phyloP scores from a whole-genome alignment of 2,113 vertebrate genomes.

The Aphyosemion australe region DNA sequence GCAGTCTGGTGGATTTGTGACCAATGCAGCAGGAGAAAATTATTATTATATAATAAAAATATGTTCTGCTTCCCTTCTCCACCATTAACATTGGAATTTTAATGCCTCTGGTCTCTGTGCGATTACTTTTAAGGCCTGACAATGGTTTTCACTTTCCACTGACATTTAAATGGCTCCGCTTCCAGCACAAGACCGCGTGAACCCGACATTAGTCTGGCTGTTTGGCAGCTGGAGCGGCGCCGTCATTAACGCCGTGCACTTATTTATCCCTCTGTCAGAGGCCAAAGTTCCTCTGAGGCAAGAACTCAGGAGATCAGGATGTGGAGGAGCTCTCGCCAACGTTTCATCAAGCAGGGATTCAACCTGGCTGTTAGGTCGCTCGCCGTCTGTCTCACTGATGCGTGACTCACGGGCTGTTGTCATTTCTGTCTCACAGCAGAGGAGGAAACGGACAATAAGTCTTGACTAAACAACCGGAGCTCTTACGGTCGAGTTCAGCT shows the following conservation, averaged over 20 bases:
- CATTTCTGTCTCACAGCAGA: slow-evolving; percentile 57
- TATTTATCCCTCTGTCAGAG: slow-evolving; percentile 51
- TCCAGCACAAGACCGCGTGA: slow-evolving; percentile 22
- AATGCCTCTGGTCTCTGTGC: slow-evolving; percentile 12
- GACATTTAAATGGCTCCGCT: slow-evolving; percentile 63
- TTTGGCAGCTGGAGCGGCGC: slow-evolving; percentile 40
- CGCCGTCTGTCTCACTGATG: slow-evolving; percentile 55
- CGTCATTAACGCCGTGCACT: slow-evolving; percentile 16
- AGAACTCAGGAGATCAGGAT: no score
- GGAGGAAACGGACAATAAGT: slow-evolving; percentile 29
- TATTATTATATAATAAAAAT: slow-evolving; percentile 26
- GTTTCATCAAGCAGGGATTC: slow-evolving; percentile 62
- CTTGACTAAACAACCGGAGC: slow-evolving; percentile 45
- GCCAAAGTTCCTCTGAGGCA: slow-evolving; percentile 42
- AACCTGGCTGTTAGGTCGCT: slow-evolving; percentile 55
- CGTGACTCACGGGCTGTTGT: slow-evolving; percentile 65
- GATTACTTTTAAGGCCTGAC: slow-evolving; percentile 11
- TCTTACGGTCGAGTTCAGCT: slow-evolving; percentile 23
- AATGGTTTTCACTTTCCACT: slow-evolving; percentile 35
- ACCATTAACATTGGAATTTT: slow-evolving; percentile 28
- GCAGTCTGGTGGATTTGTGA: background rate
- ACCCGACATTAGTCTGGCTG: slow-evolving; percentile 17
- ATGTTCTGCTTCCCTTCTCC: slow-evolving; percentile 15
- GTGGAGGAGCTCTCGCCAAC: background rate
- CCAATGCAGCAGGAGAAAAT: slow-evolving; percentile 14